Base-by-base conservation (phyloP, 23 tunicate genomes). In the Diplosoma virens region DNA sequence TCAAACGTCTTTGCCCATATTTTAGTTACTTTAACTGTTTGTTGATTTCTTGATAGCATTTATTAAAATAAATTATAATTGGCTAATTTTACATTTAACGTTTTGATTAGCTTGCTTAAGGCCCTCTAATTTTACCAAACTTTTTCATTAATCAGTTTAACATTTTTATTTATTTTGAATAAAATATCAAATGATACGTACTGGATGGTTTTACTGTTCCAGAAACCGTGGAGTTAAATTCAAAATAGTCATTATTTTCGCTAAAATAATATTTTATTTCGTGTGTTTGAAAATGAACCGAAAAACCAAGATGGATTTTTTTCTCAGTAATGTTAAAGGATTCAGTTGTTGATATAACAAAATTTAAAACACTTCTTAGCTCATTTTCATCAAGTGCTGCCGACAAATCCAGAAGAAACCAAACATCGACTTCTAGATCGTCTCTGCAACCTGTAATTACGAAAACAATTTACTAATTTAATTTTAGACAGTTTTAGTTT, bases 341-440 rank as follows among this genome's bases (percentile, higher is more conserved):
- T n/a, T 24, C 61, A 9, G 61, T 55, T 24, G 22, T 25, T 11
- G 61, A 11, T 9, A 25, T 55, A 5, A 55, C 61, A 55, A 55
- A 55, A 24, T 55, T 25, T 4, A 55, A n/a, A 4, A 25, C 61
- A 9, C 23, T 18, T 11, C 22, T 5, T 17, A 55, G 22, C 22
- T 55, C 61, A 55, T 55, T 25, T 17, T 25, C 23, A 4, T n/a
- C 22, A 11, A 55, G 25, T 4, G 5, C 22, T 25, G 25, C n/a
- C 23, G 61, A 55, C 5, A 55, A 55, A 18, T 55, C 61, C 17
- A 55, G 61, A 24, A 55, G 23, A 55, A 55, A 55, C 61, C 61
- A 55, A 55, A 55, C 61, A 55, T 55, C 61, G n/a, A 55, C 61
- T 55, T 55, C 22, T 18, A 55, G 23, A 18, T 55, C 61, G 4